Evolutionary conservation across 2,888 invertebrate genomes (phyloP).

Genomic region (Loripinus fragilis): DNA sequence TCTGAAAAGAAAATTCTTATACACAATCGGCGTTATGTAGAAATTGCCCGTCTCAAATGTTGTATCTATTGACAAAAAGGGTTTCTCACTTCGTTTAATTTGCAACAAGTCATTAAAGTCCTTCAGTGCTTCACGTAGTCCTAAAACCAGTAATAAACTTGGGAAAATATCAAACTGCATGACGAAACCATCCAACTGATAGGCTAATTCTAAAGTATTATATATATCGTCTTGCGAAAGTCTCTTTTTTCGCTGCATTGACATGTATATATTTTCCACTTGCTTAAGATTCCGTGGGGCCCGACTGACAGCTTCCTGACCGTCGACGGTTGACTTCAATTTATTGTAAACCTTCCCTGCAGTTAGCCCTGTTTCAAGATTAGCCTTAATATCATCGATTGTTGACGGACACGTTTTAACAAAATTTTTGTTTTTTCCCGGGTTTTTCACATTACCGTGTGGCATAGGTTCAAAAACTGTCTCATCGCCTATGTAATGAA

Average conservation of each 20-base stretch:
- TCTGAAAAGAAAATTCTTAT: constrained; percentile 33
- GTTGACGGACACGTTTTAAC: constrained; percentile 21
- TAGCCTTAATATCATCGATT: constrained; percentile 16
- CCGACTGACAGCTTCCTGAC: constrained; percentile 18
- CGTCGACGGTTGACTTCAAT: constrained; percentile 16
- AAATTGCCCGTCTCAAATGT: constrained; percentile 19
- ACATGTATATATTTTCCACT: constrained; percentile 11
- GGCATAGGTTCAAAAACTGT: constrained; percentile 3
- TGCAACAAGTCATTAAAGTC: constrained; percentile 34
- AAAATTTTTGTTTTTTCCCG: neutral
- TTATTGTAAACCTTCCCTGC: constrained; percentile 21
- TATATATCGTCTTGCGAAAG: constrained; percentile 35
- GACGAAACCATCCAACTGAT: constrained; percentile 35
- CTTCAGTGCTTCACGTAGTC: constrained; percentile 16
- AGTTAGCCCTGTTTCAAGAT: constrained; percentile 11
- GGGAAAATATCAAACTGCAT: constrained; percentile 34
- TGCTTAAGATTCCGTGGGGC: constrained; percentile 28
- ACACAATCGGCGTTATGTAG: constrained; percentile 33
- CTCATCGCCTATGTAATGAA: constrained; percentile 32
- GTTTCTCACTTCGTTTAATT: constrained; percentile 13
- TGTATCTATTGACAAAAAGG: constrained; percentile 31
- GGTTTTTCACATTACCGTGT: constrained; percentile 21
- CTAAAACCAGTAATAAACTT: constrained; percentile 23
- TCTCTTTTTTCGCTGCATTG: constrained; percentile 9
- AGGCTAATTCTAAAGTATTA: constrained; percentile 31